These are phyloP conservation scores for Porites rus DNA, from an alignment of 92 coral and sea anemone species.

Conservation along the genomic window DNA sequence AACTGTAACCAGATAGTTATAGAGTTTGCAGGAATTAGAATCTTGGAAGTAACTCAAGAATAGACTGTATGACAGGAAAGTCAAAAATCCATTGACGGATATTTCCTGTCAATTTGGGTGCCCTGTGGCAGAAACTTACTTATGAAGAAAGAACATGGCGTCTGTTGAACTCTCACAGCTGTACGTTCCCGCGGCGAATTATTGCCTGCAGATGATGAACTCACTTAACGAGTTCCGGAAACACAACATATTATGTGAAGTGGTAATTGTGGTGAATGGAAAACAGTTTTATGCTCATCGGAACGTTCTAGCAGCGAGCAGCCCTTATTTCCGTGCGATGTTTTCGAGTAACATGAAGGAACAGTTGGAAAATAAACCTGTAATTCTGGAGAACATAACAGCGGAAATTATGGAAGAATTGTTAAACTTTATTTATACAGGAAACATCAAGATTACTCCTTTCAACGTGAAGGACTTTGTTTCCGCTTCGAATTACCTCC, in stretches of 20 bases:
- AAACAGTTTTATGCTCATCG: slow-evolving; percentile 90
- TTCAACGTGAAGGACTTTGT: slow-evolving; percentile 95
- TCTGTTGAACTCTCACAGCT: slow-evolving; percentile 65
- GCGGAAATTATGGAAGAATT: slow-evolving; percentile 94
- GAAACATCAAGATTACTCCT: slow-evolving; percentile 93
- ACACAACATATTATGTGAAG: slow-evolving; percentile 94
- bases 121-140: background rate
- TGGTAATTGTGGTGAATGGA: slow-evolving; percentile 87
- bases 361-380: slow-evolving; percentile 93
- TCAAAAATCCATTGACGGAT: too few species aligned
- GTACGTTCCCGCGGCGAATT: slow-evolving; percentile 73
- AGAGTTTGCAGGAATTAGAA: too few species aligned
- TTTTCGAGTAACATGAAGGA: slow-evolving; percentile 93
- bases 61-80: too few species aligned
- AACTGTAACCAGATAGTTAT: too few species aligned
- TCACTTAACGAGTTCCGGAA: slow-evolving; percentile 93
- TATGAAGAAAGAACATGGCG: slow-evolving; percentile 38
- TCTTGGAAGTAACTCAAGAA: too few species aligned
- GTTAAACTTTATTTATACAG: slow-evolving; percentile 93
- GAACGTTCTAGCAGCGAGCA: slow-evolving; percentile 92
- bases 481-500: slow-evolving; percentile 92
- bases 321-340: slow-evolving; percentile 99
- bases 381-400: slow-evolving; percentile 88
- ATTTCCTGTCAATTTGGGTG: background rate
- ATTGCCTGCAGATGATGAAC: slow-evolving; percentile 89